phyloP scores from a whole-genome alignment of 2,797 vertebrate species.

The Orientallactaga sibirica region DNA sequence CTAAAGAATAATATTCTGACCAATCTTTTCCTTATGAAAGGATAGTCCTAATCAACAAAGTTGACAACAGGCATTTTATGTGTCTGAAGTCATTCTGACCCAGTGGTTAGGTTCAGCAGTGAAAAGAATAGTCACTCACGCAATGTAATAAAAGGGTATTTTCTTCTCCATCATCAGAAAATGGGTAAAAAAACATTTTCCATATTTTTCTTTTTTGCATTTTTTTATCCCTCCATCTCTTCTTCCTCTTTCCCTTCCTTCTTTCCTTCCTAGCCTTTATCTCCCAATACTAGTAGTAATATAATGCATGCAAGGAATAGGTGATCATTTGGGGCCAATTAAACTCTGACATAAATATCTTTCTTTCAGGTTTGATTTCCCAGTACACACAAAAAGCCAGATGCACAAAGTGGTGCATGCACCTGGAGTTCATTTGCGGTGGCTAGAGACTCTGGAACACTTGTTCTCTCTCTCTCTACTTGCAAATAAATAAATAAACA shows the following conservation, averaged over 20 bases:
- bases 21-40: slow-evolving; percentile 9
- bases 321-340: neutral
- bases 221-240: too few relatives aligned
- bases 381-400: too few relatives aligned
- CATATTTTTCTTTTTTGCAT: neutral
- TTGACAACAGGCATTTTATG: neutral
- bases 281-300: neutral
- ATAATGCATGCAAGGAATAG: neutral
- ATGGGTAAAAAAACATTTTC: neutral
- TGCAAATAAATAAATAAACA: too few relatives aligned
- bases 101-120: neutral
- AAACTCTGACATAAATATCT: neutral
- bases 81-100: slow-evolving; percentile 18
- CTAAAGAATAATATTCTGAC: slow-evolving; percentile 24
- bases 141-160: neutral
- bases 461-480: too few relatives aligned
- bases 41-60: neutral
- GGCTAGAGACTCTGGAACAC: too few relatives aligned
- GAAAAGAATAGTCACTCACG: neutral
- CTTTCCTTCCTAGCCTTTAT: neutral
- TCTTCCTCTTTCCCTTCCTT: neutral
- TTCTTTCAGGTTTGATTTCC: neutral
- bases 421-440: too few relatives aligned
- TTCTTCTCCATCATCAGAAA: neutral
- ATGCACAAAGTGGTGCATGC: too few relatives aligned